These are phyloP conservation scores for Digitonthophagus gazella DNA, from an alignment of 2,888 invertebrate species.

Conservation along the genomic window DNA sequence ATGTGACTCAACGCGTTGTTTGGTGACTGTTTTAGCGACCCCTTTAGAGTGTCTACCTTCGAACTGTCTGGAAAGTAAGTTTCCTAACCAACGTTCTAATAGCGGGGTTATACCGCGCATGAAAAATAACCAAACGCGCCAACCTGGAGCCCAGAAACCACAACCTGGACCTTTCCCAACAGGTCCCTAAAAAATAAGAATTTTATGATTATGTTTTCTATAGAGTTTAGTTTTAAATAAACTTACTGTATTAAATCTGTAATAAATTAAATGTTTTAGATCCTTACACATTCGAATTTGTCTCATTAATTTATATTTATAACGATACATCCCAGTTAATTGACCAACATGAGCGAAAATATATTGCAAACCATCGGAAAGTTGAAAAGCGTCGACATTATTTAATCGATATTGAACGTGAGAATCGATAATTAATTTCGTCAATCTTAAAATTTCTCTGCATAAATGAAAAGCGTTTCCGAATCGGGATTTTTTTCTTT, in stretches of 20 bases:
- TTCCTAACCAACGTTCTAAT: slow-evolving; percentile 98
- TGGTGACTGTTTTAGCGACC: slow-evolving; percentile 99
- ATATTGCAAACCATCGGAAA: slow-evolving; percentile 97
- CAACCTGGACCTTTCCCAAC: slow-evolving; percentile 99
- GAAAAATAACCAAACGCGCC: slow-evolving; percentile 99
- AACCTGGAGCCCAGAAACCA: slow-evolving; percentile 98
- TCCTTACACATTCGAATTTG: slow-evolving; percentile 99
- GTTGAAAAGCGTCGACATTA: slow-evolving; percentile 98
- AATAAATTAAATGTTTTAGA: slow-evolving; percentile 98
- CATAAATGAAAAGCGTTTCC: slow-evolving; percentile 96
- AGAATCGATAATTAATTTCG: slow-evolving; percentile 97
- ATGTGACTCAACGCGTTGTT: slow-evolving; percentile 98
- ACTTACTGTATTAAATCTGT: slow-evolving; percentile 94
- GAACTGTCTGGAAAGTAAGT: slow-evolving; percentile 96
- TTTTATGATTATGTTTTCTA: not conserved
- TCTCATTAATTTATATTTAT: slow-evolving; percentile 97
- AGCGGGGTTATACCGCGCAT: slow-evolving; percentile 98
- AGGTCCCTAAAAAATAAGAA: slow-evolving; percentile 68
- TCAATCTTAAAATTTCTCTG: slow-evolving; percentile 96
- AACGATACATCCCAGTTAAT: slow-evolving; percentile 98
- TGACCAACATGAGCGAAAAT: slow-evolving; percentile 99
- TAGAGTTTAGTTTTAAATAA: not conserved
- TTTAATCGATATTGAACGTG: slow-evolving; percentile 99
- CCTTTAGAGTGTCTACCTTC: slow-evolving; percentile 99
- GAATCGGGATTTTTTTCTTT: slow-evolving; percentile 96